A percentile compares a stretch with the other conserved stretches of the same genome.
Evolutionary conservation across 2,888 invertebrate genomes (phyloP).

Genomic region (Slavum lentiscoides): DNA sequence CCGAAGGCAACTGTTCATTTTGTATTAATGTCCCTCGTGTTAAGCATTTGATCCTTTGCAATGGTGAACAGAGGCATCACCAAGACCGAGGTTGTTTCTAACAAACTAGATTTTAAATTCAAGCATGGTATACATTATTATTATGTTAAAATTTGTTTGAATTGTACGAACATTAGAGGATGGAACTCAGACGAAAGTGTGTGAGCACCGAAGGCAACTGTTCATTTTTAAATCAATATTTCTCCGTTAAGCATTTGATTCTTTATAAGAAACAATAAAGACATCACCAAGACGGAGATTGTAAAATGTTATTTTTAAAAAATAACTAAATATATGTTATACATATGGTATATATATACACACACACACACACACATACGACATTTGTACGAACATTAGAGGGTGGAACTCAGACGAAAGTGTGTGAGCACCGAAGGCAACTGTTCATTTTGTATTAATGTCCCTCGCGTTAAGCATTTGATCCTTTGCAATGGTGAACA

Average conservation of each 20-base stretch:
- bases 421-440: slow-evolving; percentile 50
- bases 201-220: slow-evolving; percentile 51
- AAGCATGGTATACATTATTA: too few relatives aligned
- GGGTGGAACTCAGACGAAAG: slow-evolving; percentile 37
- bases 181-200: slow-evolving; percentile 49
- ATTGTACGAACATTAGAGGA: slow-evolving; percentile 40
- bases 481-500: background rate
- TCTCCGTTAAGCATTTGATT: slow-evolving; percentile 49
- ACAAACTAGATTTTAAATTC: background rate
- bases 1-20: background rate
- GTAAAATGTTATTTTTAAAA: background rate
- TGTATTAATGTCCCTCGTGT: background rate
- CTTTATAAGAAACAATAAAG: slow-evolving; percentile 22
- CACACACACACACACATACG: too few relatives aligned
- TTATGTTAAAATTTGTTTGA: too few relatives aligned
- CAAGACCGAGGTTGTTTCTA: slow-evolving; percentile 3
- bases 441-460: background rate
- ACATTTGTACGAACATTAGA: slow-evolving; percentile 16
- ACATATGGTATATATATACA: too few relatives aligned
- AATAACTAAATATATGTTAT: background rate
- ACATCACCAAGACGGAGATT: slow-evolving; percentile 45
- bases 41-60: slow-evolving; percentile 5
- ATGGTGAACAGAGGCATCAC: slow-evolving; percentile 3
- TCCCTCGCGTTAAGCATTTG: background rate
- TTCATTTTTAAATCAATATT: slow-evolving; percentile 27